These are phyloP conservation scores for Rhabdophis nuchalis DNA, from an alignment of 2,797 vertebrate species.

Conservation along the genomic window DNA sequence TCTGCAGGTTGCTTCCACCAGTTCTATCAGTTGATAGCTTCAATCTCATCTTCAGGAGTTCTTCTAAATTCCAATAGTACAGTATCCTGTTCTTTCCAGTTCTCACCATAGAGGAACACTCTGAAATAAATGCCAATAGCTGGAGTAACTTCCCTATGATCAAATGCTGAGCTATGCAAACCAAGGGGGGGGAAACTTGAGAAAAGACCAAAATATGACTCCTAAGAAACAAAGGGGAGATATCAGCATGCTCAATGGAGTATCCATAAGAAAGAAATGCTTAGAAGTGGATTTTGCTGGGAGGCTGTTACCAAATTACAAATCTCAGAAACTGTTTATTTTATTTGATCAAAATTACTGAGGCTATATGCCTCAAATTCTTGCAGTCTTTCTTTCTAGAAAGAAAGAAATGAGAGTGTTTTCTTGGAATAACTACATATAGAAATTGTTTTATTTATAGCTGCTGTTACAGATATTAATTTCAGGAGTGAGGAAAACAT, in stretches of 20 bases:
- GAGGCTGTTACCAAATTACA: background rate
- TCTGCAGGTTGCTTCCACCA: background rate
- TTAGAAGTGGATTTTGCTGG: background rate
- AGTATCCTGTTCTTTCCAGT: background rate
- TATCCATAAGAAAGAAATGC: background rate
- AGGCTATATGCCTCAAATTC: background rate
- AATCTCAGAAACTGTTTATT: background rate
- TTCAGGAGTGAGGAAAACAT: background rate
- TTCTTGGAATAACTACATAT: background rate
- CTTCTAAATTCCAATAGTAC: background rate
- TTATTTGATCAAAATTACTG: background rate
- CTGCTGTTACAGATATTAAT: background rate
- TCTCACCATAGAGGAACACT: background rate
- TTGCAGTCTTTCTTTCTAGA: background rate
- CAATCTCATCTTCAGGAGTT: background rate
- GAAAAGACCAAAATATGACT: background rate
- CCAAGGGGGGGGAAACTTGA: background rate
- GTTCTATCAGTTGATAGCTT: background rate
- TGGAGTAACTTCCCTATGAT: background rate
- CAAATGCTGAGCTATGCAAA: background rate
- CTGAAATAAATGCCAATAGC: background rate
- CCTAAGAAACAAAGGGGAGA: background rate
- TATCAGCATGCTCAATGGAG: background rate
- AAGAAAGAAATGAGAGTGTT: background rate
- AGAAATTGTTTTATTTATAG: background rate